Percentiles rank a stretch among this genome's conserved stretches.
phyloP scores from a whole-genome alignment of 2,113 vertebrate species.

The Trogon surrucura region DNA sequence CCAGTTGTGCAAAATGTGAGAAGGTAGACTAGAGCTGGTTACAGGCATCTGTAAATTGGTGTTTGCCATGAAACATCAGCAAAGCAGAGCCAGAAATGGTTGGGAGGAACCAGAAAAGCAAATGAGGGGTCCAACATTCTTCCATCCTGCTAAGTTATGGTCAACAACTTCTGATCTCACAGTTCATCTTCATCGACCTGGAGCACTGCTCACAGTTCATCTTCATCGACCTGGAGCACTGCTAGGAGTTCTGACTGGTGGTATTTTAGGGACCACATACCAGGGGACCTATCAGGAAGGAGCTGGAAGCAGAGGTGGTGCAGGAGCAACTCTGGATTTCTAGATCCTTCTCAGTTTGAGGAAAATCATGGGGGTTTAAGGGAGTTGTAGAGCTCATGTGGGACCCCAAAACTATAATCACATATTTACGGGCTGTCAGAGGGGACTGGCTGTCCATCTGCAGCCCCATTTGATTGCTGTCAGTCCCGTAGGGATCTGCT shows the following conservation, averaged over 20 bases:
- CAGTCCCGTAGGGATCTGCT: fast-evolving
- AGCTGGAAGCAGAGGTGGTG: neutral
- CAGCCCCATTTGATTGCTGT: neutral
- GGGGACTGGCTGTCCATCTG: neutral
- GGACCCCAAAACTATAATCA: neutral
- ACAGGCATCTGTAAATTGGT: neutral
- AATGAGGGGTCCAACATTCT: neutral
- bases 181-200: neutral
- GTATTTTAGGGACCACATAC: neutral
- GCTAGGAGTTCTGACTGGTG: neutral
- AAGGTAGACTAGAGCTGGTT: neutral
- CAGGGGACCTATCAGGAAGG: neutral
- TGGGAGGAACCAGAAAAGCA: neutral
- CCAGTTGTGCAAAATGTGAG: neutral
- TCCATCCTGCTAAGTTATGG: neutral
- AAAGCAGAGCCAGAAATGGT: neutral
- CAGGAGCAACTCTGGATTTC: neutral
- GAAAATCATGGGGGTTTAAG: neutral
- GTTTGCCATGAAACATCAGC: neutral
- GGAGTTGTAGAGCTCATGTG: neutral
- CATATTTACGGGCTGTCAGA: neutral
- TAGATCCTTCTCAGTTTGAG: neutral
- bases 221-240: neutral
- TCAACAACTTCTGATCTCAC: neutral
- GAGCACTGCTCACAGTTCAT: neutral